Evolutionary conservation across 2,113 vertebrate species (phyloP).

Genomic region (Catagonus wagneri): DNA sequence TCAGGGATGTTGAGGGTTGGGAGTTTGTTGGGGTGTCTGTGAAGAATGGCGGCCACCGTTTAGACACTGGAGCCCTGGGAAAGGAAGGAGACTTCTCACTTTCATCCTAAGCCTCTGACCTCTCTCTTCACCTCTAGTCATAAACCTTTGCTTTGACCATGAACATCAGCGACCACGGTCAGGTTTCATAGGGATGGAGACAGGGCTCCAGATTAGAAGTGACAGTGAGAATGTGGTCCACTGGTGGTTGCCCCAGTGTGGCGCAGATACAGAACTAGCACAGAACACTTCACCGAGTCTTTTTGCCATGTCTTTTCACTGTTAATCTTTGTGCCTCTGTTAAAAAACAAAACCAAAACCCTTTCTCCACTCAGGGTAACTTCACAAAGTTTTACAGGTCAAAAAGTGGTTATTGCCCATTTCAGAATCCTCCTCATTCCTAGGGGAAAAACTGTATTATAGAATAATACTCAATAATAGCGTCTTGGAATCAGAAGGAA

Average conservation of each 20-base stretch:
- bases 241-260: not conserved
- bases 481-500: conserved; percentile 10
- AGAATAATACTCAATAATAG: conserved; percentile 8
- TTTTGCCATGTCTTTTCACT: not conserved
- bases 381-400: conserved; percentile 26
- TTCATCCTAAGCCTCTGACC: not conserved
- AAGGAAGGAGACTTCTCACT: not conserved
- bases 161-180: not conserved
- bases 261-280: not conserved
- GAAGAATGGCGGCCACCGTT: not conserved
- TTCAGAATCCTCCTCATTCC: not conserved
- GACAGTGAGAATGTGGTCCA: not conserved
- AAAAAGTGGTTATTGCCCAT: not conserved
- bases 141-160: conserved; percentile 24
- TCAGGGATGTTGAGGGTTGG: not conserved
- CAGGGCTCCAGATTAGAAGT: not conserved
- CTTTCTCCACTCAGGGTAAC: not conserved
- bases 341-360: not conserved
- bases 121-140: not conserved
- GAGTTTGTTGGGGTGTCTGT: conserved; percentile 27
- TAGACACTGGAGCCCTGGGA: not conserved
- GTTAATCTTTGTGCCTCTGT: not conserved
- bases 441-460: not conserved
- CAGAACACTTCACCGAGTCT: not conserved
- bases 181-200: not conserved